These are phyloP conservation scores for Tridacna crocea DNA, from an alignment of 2,888 invertebrate genomes.

Conservation along the genomic window DNA sequence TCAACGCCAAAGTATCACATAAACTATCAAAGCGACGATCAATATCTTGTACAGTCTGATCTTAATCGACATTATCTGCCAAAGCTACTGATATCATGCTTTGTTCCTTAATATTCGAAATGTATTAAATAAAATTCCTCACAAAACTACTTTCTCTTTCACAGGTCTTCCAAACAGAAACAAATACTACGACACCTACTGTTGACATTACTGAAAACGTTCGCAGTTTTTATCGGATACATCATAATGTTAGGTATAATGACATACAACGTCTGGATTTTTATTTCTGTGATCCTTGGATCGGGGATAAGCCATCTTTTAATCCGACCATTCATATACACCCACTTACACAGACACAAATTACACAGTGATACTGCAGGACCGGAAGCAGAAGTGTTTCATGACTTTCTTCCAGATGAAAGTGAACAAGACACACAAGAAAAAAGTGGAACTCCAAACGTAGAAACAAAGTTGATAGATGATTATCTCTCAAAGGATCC, in stretches of 20 bases:
- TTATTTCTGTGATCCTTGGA: slow-evolving; percentile 14
- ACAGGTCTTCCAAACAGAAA: slow-evolving; percentile 1
- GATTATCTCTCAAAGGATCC: too few species aligned
- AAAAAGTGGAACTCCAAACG: too few species aligned
- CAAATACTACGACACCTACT: background rate
- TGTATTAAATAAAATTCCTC: too few species aligned
- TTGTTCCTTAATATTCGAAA: too few species aligned
- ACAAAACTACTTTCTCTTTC: background rate
- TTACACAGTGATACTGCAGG: too few species aligned
- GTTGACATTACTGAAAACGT: slow-evolving; percentile 5
- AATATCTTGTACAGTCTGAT: too few species aligned
- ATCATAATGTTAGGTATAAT: slow-evolving; percentile 11
- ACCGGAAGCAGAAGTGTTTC: background rate
- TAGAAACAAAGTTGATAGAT: too few species aligned
- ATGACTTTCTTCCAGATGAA: slow-evolving; percentile 4
- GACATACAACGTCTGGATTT: slow-evolving; percentile 15
- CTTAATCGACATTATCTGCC: too few species aligned
- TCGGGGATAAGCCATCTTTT: slow-evolving; percentile 12
- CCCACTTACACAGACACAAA: background rate
- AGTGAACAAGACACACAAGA: too few species aligned
- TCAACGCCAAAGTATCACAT: too few species aligned
- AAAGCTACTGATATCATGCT: too few species aligned
- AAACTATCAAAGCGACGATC: too few species aligned
- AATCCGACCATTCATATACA: slow-evolving; percentile 3
- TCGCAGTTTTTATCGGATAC: background rate